phyloP scores from a whole-genome alignment of 2,888 invertebrate species.

The Pristionchus fissidentatus region DNA sequence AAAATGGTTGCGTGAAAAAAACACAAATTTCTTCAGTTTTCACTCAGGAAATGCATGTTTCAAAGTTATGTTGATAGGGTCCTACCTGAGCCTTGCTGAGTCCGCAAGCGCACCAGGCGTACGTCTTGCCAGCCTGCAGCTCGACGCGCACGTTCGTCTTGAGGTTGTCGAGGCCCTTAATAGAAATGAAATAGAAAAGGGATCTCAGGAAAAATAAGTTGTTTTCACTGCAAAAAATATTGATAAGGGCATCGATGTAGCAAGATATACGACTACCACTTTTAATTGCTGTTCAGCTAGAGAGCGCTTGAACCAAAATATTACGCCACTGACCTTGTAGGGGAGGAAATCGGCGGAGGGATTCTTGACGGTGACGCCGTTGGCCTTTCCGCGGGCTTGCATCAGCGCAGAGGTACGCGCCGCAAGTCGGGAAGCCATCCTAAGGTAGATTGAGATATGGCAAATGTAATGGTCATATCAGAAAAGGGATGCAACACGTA shows the following conservation, averaged over 20 bases:
- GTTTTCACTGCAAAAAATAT: neutral
- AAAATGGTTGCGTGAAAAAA: neutral
- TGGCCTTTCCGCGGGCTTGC: slow-evolving; percentile 57
- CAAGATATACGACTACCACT: too few species aligned
- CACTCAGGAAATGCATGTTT: neutral
- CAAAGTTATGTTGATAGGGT: neutral
- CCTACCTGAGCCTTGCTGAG: slow-evolving; percentile 85
- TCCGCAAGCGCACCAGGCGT: slow-evolving; percentile 94
- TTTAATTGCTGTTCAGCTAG: neutral
- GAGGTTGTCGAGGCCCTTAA: slow-evolving; percentile 61
- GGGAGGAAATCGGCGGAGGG: slow-evolving; percentile 62
- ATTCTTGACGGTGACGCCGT: slow-evolving; percentile 61
- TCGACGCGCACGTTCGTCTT: slow-evolving; percentile 59
- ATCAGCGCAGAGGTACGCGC: slow-evolving; percentile 14
- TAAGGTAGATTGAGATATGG: neutral
- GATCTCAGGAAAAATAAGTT: too few species aligned
- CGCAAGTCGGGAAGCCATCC: slow-evolving; percentile 46
- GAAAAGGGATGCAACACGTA: neutral
- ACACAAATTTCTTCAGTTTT: too few species aligned
- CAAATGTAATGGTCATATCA: neutral
- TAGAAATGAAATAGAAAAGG: neutral
- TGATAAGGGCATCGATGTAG: too few species aligned
- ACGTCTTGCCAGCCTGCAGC: slow-evolving; percentile 82
- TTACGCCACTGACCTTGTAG: slow-evolving; percentile 54
- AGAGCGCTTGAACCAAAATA: neutral